Base-by-base conservation (phyloP, 2,888 invertebrate species). In the Myathropa florea region DNA sequence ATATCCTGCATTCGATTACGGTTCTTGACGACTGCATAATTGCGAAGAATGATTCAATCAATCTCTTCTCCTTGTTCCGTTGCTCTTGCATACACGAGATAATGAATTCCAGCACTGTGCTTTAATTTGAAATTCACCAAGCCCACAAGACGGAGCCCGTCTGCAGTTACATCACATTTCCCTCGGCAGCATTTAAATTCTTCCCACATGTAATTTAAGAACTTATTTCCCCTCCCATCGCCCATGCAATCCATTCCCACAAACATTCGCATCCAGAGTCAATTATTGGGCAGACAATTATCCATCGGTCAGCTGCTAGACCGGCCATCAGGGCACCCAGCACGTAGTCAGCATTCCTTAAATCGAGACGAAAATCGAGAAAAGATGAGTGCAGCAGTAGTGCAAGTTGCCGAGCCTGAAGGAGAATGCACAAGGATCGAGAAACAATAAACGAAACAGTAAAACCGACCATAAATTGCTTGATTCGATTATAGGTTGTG, bases 401-500 rank as follows among this genome's bases (percentile, higher is more conserved):
- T 24, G 28, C 7, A 12, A 18, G 36, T 12, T 28, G 30, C 18
- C 21, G 39, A 12, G 33, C 77, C 81, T 24, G 2, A 36, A 79
- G 78, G 79, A 79, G 46, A 18, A n/a, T 46, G 18, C 46, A 46
- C 80, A 83, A 70, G 75, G 78, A 79, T 67, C 65, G 60, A 46
- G 73, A 78, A 86, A 86, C 83, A 86, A 83, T 86, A 83, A 86
- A 86, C 75, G 83, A 79, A 83, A 79, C 57, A 36, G 75, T 75
- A 83, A 71, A 71, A 83, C 83, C 75, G 18, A 61, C 86, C 83
- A 86, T 86, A 86, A 83, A 86, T 86, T 79, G 78, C 83, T 70
- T 86, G 86, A 86, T 86, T 86, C 86, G 86, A 86, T 86, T 86
- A 83, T 86, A 73, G 67, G 65, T 33, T 83, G 70, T 79, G 78